These are phyloP conservation scores for Hippocampus abdominalis DNA, from an alignment of 2,113 vertebrate species.

Conservation along the genomic window DNA sequence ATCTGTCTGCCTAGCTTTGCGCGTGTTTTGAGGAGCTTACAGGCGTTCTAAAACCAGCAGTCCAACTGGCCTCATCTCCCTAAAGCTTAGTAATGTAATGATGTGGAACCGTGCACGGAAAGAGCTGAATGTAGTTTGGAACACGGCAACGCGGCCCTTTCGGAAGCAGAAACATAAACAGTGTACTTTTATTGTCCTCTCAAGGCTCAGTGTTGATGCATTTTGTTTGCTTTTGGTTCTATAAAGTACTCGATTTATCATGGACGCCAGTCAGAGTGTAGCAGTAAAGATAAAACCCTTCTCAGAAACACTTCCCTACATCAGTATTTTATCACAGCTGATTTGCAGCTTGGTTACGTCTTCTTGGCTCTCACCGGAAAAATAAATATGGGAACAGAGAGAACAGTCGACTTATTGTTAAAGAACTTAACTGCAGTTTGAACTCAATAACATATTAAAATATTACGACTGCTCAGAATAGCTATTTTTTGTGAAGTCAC, in stretches of 20 bases:
- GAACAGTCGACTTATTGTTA: conserved; percentile 52
- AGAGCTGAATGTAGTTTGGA: conserved; percentile 24
- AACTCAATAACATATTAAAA: conserved; percentile 50
- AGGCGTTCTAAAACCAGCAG: conserved; percentile 23
- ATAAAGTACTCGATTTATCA: conserved; percentile 15
- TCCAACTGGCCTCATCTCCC: conserved; percentile 35
- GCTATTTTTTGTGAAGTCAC: conserved; percentile 50
- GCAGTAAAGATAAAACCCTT: neutral
- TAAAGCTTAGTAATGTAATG: conserved; percentile 56
- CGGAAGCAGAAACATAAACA: conserved; percentile 1
- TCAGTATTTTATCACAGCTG: conserved; percentile 52
- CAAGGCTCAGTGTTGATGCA: neutral
- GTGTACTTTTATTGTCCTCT: neutral
- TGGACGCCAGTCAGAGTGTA: conserved; percentile 5
- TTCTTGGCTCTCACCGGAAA: conserved; percentile 32
- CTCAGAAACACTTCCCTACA: conserved; percentile 5
- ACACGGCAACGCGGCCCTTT: neutral
- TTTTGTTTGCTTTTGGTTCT: conserved; percentile 14
- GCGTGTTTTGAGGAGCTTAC: conserved; percentile 22
- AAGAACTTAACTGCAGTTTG: conserved; percentile 52
- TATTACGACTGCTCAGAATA: conserved; percentile 21
- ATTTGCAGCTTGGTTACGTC: conserved; percentile 32
- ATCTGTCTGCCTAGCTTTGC: conserved; percentile 32
- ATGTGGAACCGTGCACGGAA: conserved; percentile 36
- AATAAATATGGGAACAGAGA: conserved; percentile 51